Base-by-base conservation (phyloP, 2,113 vertebrate species). In the Setophaga coronata region DNA sequence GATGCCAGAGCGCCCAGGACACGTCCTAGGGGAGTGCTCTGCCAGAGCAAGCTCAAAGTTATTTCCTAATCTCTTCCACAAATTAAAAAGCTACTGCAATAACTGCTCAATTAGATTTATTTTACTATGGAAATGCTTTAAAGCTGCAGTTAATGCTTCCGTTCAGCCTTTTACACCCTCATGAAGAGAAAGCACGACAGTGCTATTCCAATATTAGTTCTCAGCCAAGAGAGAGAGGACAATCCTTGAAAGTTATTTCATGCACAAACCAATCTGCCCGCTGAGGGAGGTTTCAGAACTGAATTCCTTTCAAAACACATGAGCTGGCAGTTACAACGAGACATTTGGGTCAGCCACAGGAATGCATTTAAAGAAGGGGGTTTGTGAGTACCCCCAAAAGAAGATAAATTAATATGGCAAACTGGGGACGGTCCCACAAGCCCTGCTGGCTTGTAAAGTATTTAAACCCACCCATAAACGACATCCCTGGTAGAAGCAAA, bases 21-120 rank as follows among this genome's bases (percentile, higher is more conserved):
- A 79, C 3, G 79, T 91, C 96, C 84, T 92, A 81, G 54, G 95
- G 94, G 93, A 87, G 61, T 66, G 82, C 87, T 95, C 94, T 88
- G 94, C 93, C 92, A 96, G 66, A 96, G 95, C 97, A 94, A 94
- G 94, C 94, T 94, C 76, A 79, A 95, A 96, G 96, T 95, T 95
- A 95, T 97, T 97, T 97, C 95, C 96, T 97, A 97, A 97, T 96
- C 90, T 96, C 93, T 94, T 95, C 95, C 81, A 96, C 93, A 97
- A 97, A 97, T 97, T 96, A 96, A 96, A 96, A 97, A 92, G 93
- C 94, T 95, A 91, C 94, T 95, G 97, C 97, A 95, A 91, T 97
- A 96, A 96, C 96, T 87, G 95, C 82, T 95, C 95, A 96, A 97
- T 96, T 97, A 97, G 93, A 96, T 95, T 96, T 97, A 96, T 96